A percentile compares a stretch with the other conserved stretches of the same genome.
These are phyloP conservation scores for Deroplatys truncata DNA, from an alignment of 2,888 invertebrate species.

Conservation along the genomic window DNA sequence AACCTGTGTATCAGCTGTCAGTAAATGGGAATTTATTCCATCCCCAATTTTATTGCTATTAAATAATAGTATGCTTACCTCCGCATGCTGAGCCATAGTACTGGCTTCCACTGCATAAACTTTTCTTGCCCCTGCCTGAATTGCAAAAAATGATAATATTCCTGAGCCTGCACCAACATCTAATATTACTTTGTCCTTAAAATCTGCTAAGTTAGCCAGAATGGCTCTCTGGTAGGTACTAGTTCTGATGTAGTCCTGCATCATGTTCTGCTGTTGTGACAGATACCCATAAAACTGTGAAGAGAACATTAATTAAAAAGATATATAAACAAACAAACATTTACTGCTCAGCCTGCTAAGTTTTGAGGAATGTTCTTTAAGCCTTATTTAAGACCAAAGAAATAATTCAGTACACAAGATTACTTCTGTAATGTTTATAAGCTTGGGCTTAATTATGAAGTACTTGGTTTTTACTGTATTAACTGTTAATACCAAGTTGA, in stretches of 20 bases:
- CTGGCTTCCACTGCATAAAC: slow-evolving; percentile 99
- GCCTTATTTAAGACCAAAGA: too few species aligned
- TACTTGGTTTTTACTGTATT: too few species aligned
- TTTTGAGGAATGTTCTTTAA: too few species aligned
- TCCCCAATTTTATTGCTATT: not conserved
- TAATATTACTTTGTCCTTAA: slow-evolving; percentile 86
- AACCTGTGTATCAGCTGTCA: too few species aligned
- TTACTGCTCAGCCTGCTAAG: not conserved
- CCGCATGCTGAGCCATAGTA: slow-evolving; percentile 96
- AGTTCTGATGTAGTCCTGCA: slow-evolving; percentile 98
- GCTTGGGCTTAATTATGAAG: too few species aligned
- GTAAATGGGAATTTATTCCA: too few species aligned
- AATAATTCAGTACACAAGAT: too few species aligned
- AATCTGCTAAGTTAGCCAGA: slow-evolving; percentile 87
- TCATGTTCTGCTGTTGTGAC: slow-evolving; percentile 99
- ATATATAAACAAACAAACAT: not conserved
- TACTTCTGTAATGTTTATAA: too few species aligned
- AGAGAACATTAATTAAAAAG: not conserved
- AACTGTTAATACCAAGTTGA: too few species aligned
- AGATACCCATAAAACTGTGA: slow-evolving; percentile 94
- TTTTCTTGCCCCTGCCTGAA: slow-evolving; percentile 92
- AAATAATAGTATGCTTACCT: slow-evolving; percentile 44
- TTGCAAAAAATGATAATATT: slow-evolving; percentile 96
- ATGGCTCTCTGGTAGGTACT: slow-evolving; percentile 98
- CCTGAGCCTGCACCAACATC: slow-evolving; percentile 99